phyloP scores from a whole-genome alignment of 1,140 invertebrate genomes.

The Prorops nasuta region DNA sequence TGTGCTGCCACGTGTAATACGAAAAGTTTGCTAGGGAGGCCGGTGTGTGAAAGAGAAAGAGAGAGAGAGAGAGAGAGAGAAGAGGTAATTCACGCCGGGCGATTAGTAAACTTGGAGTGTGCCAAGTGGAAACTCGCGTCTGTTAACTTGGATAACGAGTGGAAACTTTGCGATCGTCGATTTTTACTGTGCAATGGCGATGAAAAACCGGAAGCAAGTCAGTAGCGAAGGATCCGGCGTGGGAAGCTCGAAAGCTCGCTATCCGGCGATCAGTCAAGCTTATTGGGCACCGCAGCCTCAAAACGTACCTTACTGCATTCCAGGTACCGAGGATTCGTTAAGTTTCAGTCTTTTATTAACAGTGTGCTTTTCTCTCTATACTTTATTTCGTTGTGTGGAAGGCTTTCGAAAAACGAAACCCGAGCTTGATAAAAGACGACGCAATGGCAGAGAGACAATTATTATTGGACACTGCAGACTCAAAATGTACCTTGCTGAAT shows the following conservation, averaged over 20 bases:
- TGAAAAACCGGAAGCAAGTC: conserved; percentile 50
- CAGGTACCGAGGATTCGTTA: no score
- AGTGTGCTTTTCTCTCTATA: no score
- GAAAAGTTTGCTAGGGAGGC: not conserved
- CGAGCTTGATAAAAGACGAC: no score
- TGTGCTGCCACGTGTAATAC: no score
- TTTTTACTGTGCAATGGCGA: conserved; percentile 51
- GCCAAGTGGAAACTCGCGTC: no score
- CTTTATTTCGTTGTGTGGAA: conserved; percentile 4
- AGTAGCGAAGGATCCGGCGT: conserved; percentile 33
- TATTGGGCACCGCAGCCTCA: conserved; percentile 76
- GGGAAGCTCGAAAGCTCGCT: conserved; percentile 48
- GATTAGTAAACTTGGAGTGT: not conserved
- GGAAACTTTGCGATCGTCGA: not conserved
- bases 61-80: conserved; percentile 1
- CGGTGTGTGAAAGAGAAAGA: not conserved
- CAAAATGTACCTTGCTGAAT: no score
- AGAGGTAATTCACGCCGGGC: not conserved
- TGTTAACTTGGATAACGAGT: no score
- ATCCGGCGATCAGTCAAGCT: conserved; percentile 75
- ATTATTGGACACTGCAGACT: no score
- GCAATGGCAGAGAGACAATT: no score
- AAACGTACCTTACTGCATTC: conserved; percentile 72
- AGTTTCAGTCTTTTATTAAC: no score
- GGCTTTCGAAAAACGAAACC: no score